Evolutionary conservation across 2,888 invertebrate genomes (phyloP).

Genomic region (Acanthosepion lycidas): DNA sequence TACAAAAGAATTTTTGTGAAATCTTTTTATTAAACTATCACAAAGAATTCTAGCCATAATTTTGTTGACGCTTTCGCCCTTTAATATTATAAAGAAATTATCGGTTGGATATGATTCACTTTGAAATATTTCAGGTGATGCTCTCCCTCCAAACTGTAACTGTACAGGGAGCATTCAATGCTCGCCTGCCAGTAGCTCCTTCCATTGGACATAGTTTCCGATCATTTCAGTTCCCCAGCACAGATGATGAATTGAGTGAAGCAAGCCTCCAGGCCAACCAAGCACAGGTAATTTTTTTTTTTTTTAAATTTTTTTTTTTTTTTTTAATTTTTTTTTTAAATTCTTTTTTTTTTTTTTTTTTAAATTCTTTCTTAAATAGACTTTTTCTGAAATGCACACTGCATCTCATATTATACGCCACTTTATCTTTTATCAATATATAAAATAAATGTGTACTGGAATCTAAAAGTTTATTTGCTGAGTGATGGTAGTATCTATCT

Average conservation of each 20-base stretch:
- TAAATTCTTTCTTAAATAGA: too few species aligned
- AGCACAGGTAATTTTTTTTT: constrained; percentile 11
- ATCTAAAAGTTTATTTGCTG: too few species aligned
- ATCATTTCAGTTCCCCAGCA: constrained; percentile 55
- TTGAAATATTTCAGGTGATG: constrained; percentile 76
- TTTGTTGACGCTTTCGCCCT: too few species aligned
- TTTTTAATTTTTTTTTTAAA: too few species aligned
- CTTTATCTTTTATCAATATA: too few species aligned
- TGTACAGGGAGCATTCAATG: constrained; percentile 78
- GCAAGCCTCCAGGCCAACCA: constrained; percentile 50
- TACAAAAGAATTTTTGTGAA: too few species aligned
- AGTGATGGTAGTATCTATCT: too few species aligned
- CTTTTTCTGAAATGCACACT: too few species aligned
- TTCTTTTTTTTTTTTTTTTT: background rate
- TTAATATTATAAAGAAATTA: background rate
- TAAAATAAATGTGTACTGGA: too few species aligned
- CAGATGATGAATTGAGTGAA: constrained; percentile 68
- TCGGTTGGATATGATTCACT: background rate
- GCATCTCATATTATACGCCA: too few species aligned
- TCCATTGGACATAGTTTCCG: constrained; percentile 52
- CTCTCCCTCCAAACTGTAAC: constrained; percentile 81
- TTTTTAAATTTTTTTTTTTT: background rate
- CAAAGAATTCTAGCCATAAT: too few species aligned
- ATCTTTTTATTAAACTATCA: too few species aligned
- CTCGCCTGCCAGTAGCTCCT: constrained; percentile 69